These are phyloP conservation scores for Junonia oenone DNA, from an alignment of 2,888 invertebrate genomes.

Conservation along the genomic window DNA sequence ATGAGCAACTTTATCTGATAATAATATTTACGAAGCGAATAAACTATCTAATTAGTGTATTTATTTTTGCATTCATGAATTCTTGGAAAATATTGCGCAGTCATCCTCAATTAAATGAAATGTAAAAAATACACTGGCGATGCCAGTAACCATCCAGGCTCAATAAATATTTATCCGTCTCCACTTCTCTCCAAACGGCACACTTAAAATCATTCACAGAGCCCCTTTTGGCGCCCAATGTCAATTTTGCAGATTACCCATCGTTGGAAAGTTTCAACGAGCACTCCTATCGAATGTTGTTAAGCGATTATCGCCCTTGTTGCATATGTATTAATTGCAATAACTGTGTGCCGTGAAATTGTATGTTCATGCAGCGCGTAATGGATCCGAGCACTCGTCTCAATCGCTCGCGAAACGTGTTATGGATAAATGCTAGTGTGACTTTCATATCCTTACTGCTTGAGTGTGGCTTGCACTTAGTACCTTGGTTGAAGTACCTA, in stretches of 20 bases:
- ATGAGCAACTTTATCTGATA: neutral
- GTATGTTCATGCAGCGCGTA: constrained; percentile 61
- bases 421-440: constrained; percentile 65
- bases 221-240: constrained; percentile 65
- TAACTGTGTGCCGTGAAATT: constrained; percentile 47
- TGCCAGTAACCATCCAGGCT: constrained; percentile 31
- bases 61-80: neutral
- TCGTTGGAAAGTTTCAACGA: constrained; percentile 48
- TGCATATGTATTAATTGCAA: constrained; percentile 39
- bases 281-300: constrained; percentile 32
- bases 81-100: constrained; percentile 6
- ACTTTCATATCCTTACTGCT: constrained; percentile 49
- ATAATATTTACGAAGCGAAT: neutral
- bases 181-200: constrained; percentile 53
- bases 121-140: constrained; percentile 31
- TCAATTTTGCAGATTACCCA: constrained; percentile 65
- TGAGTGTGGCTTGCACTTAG: constrained; percentile 17
- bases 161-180: constrained; percentile 57
- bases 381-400: constrained; percentile 68
- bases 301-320: constrained; percentile 41
- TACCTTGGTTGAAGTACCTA: constrained; percentile 2
- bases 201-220: constrained; percentile 53
- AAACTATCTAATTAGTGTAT: neutral
- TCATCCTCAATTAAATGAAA: constrained; percentile 23
- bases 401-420: constrained; percentile 67